Evolutionary conservation across 1,140 invertebrate genomes (phyloP), one percentile per base, ranked within the genome.

Genomic region (Drosophila rufa): DNA sequence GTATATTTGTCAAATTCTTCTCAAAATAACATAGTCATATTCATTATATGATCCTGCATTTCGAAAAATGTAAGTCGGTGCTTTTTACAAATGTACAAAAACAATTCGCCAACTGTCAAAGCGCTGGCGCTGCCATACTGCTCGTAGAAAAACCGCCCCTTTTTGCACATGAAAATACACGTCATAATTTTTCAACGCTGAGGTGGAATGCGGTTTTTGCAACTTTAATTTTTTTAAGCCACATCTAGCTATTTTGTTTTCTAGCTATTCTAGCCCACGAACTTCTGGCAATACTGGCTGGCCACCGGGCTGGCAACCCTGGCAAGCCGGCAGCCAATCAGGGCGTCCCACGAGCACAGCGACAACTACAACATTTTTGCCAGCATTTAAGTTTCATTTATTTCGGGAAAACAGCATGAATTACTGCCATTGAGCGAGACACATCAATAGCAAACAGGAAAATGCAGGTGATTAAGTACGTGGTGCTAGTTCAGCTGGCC

Each of bases 401-500:
- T 61, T 22, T 45, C 42, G 59, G 48, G 38, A 43, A 68, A 75
- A 46, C 43, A 61, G 51, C 19, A 67, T 56, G 55, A 50, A 36
- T 70, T 69, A 40, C 22, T 43, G 43, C n/a, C 33, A 56, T 27
- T 45, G 33, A 69, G 62, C 61, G 30, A 12, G 50, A 46, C 17
- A 27, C 5, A 45, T 4, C 30, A 45, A 62, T 14, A 33, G 45
- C 46, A 50, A 8, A 60, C 50, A 69, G 14, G 2, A 56, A 43
- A 64, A 92, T 92, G 85, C 91, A 82, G 51, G 57, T 81, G 25
- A 57, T 91, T 14, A 83, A 80, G 50, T 75, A 73, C 33, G 25
- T 91, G 61, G 56, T 92, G 46, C 22, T 92, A 6, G 50, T 89
- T 6, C 91, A 92, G 48, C 60, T 92, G 45, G 60, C 81, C n/a